These are phyloP conservation scores for Zhuqinia jingwanae DNA, from an alignment of 2,888 invertebrate genomes.

Conservation along the genomic window DNA sequence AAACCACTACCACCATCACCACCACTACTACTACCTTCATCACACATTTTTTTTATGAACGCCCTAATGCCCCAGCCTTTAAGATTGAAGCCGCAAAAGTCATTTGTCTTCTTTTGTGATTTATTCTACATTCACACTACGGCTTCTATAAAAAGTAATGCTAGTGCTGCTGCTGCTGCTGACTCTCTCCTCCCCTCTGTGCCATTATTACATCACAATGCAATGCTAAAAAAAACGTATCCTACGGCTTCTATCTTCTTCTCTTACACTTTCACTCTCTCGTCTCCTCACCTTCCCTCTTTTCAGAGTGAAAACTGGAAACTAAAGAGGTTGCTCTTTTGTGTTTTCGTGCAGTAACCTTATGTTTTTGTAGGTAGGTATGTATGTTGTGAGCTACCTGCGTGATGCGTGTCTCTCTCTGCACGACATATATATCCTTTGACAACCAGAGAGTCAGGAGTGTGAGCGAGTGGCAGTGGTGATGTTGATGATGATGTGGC, in stretches of 20 bases:
- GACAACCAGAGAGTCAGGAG: slow-evolving; percentile 34
- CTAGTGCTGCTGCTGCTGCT: background rate
- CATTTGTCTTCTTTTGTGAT: slow-evolving; percentile 78
- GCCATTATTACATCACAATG: no score
- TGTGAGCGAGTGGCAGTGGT: slow-evolving; percentile 30
- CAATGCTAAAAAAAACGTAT: no score
- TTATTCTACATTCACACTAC: slow-evolving; percentile 67
- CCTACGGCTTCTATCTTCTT: no score
- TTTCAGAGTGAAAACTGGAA: no score
- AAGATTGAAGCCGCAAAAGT: slow-evolving; percentile 76
- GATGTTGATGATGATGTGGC: slow-evolving; percentile 31
- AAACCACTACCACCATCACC: no score
- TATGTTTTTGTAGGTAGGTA: slow-evolving; percentile 1
- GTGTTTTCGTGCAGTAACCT: background rate
- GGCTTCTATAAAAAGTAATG: slow-evolving; percentile 5
- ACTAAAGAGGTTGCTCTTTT: background rate
- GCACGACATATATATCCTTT: slow-evolving; percentile 41
- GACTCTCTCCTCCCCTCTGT: background rate
- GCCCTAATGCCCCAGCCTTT: slow-evolving; percentile 56
- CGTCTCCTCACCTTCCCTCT: no score
- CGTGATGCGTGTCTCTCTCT: slow-evolving; percentile 50
- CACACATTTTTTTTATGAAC: slow-evolving; percentile 46
- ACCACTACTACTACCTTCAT: background rate
- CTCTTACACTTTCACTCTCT: no score
- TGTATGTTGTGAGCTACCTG: slow-evolving; percentile 10